Evolutionary conservation across 2,113 vertebrate species (phyloP).

Genomic region (Limnothrissa miodon): DNA sequence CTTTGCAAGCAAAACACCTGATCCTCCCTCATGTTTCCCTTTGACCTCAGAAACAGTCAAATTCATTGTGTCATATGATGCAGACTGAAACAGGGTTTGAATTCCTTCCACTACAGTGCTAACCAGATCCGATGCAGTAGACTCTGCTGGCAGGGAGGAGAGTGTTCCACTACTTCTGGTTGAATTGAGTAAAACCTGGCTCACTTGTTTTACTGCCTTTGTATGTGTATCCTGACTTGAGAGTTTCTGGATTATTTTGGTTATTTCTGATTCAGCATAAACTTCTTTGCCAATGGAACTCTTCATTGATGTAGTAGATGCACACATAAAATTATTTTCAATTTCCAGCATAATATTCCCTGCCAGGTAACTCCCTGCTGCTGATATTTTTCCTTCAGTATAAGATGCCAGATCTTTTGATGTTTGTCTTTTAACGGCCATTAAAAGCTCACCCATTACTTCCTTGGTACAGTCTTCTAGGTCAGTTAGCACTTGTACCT

Average conservation of each 20-base stretch:
- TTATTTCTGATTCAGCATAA: background rate
- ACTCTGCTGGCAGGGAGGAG: background rate
- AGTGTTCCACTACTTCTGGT: background rate
- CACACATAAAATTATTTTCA: background rate
- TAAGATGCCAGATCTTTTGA: background rate
- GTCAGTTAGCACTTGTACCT: background rate
- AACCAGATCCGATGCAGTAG: background rate
- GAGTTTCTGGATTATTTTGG: background rate
- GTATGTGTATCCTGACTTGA: background rate
- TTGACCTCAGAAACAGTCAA: background rate
- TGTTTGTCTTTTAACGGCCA: background rate
- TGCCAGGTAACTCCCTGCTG: background rate
- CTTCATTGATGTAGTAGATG: background rate
- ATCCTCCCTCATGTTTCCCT: background rate
- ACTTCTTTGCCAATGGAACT: background rate
- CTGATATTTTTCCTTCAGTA: background rate
- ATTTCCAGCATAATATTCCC: background rate
- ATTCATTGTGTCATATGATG: background rate
- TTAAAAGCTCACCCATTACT: background rate
- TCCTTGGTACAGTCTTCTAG: background rate
- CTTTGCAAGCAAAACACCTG: background rate
- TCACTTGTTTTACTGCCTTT: background rate
- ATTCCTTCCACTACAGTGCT: background rate
- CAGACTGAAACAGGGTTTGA: background rate
- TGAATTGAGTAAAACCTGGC: background rate